Conservation (phyloP, 2,113 vertebrate genomes). For the Corythornis madagascariensis region DNA sequence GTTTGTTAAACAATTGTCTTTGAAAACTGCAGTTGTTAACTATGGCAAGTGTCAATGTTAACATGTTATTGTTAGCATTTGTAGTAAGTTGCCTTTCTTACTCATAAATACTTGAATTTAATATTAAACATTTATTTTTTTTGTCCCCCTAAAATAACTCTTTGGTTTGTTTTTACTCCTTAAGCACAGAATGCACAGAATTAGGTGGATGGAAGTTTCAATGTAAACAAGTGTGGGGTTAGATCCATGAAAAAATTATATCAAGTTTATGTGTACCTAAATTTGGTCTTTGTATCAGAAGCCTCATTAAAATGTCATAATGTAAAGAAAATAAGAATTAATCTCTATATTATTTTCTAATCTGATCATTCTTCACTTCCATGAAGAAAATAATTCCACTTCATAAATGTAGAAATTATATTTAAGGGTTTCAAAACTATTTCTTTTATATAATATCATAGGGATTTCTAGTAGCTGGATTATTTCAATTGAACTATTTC, state of each 20-base stretch:
- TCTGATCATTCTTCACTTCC: background rate
- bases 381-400: background rate
- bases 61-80: constrained; percentile 19
- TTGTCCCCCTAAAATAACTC: background rate
- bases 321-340: background rate
- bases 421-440: background rate
- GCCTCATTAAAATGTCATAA: background rate
- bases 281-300: background rate
- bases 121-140: background rate
- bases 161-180: background rate
- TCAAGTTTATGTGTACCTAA: background rate
- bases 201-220: background rate
- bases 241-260: background rate
- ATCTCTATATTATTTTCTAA: background rate
- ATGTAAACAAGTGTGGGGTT: background rate
- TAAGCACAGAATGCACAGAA: background rate
- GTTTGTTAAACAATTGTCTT: constrained; percentile 51
- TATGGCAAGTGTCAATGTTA: background rate
- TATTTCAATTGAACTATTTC: background rate
- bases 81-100: constrained; percentile 21
- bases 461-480: background rate
- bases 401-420: background rate
- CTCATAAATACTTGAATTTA: background rate
- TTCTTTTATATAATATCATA: background rate
- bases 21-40: background rate